These are phyloP conservation scores for Carcinoscorpius rotundicauda DNA, from an alignment of 1,140 invertebrate genomes.

Conservation along the genomic window DNA sequence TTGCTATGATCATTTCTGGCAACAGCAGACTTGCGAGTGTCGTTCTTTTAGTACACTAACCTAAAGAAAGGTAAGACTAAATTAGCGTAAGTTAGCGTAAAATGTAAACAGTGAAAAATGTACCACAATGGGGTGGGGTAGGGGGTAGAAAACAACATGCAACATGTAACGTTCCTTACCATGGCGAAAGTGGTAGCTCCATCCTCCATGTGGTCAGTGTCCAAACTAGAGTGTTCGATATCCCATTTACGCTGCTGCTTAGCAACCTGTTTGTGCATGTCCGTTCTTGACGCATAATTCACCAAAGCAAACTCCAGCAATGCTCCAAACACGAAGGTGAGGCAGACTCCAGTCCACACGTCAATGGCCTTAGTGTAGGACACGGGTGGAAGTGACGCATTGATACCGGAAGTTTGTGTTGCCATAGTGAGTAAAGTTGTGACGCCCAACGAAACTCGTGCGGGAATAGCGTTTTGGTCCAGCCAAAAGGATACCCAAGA, in stretches of 20 bases:
- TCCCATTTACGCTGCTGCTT: constrained; percentile 58
- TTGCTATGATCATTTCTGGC: no score
- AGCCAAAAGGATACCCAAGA: constrained; percentile 45
- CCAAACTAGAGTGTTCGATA: constrained; percentile 50
- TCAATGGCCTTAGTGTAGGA: constrained; percentile 96
- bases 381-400: constrained; percentile 89
- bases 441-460: constrained; percentile 37
- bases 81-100: no score
- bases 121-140: no score
- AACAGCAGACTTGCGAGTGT: no score
- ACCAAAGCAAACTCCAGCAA: constrained; percentile 91
- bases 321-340: constrained; percentile 93
- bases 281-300: constrained; percentile 89
- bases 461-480: constrained; percentile 39
- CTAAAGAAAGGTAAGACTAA: no score
- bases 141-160: no score
- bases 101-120: no score
- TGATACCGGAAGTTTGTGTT: constrained; percentile 62
- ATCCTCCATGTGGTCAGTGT: constrained; percentile 49
- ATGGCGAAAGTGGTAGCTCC: constrained; percentile 73
- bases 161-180: constrained; percentile 40
- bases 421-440: constrained; percentile 43
- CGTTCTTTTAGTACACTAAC: no score
- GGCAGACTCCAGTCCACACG: constrained; percentile 93
- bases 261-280: constrained; percentile 76